Evolutionary conservation across 2,888 invertebrate genomes (phyloP), one percentile per base, ranked within the genome.

Genomic region (Galeopsomyia nigrocyanea): DNA sequence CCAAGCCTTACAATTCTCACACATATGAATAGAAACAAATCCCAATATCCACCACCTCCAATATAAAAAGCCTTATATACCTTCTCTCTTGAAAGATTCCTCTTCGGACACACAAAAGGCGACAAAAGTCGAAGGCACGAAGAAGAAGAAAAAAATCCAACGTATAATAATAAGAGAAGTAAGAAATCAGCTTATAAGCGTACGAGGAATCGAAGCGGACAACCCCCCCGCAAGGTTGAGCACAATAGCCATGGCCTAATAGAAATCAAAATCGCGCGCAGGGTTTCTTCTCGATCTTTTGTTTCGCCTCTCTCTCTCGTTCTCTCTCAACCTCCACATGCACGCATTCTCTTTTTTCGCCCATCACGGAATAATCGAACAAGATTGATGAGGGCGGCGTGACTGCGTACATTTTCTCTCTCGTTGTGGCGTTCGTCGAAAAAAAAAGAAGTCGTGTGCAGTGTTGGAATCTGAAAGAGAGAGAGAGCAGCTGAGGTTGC

Each of bases 281-380:
- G 60, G 58, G 47, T 49, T 60, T 50, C 50, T 68, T 68, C 60
- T 65, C 67, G 75, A 77, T 79, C 77, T 80, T 77, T 79, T 78
- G 78, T 75, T 71, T 78, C 74, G 66, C 70, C 67, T 58, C 22
- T 14, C 13, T 16, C 14, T 17, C 46, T 22, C 39, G 63, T 10
- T 39, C 39, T 39, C 10, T 39, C 39, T 10, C 39, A 58, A 71
- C 19, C 71, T 73, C 19, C 71, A 26, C 26, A 5, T 5, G 26
- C 26, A 26, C 60, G 69, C 56, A 46, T 50, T 76, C 72, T 75
- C 68, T 74, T 77, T 77, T 69, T 80, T 81, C 82, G 80, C 80
- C 83, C 86, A 85, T 86, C 86, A 83, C 80, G 84, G 80, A 86
- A 86, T 86, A 86, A 86, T 86, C 86, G 86, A 86, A 86, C 83